Base-by-base conservation (phyloP, 2,888 invertebrate genomes). In the Conistra vaccinii region DNA sequence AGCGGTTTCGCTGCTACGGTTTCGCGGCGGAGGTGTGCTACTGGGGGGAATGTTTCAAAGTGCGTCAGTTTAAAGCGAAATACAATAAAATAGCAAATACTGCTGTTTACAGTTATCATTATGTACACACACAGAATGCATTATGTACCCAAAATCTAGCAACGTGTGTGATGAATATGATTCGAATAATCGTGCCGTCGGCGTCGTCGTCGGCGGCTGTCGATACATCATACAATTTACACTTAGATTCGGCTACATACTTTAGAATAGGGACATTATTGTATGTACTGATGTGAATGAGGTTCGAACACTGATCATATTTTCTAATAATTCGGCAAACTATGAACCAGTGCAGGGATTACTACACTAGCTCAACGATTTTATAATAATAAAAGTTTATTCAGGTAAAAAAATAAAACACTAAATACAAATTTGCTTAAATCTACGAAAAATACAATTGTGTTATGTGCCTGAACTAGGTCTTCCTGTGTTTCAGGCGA, bases 321-420 rank as follows among this genome's bases (percentile, higher is more conserved):
- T 23, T 79, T 45, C 20, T 32, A 57, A 66, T 58, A 48, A 45
- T 67, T 77, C 4, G 14, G n/a, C 9, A 61, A 62, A 66, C 26
- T 60, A 55, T 20, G 29, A 29, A 55, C n/a, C 42, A n/a, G 58
- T 48, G 39, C 53, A 55, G 26, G 23, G 10, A 29, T 45, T 23
- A 32, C 57, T 32, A 10, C n/a, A n/a, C 55, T 55, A 32, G 29
- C 29, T 65, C 7, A 29, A 29, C 7, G 12, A 14, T 23, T 48
- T 65, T 14, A 23, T 45, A 29, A 29, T n/a, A n/a, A n/a, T n/a
- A n/a, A n/a, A n/a, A n/a, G n/a, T n/a, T n/a, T n/a, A n/a, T n/a
- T n/a, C n/a, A n/a, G n/a, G n/a, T n/a, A n/a, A n/a, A n/a, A n/a
- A n/a, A n/a, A n/a, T n/a, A n/a, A n/a, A n/a, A n/a, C n/a, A n/a